Evolutionary conservation across 2,888 invertebrate genomes (phyloP).

Genomic region (Venustoraphidia nigricollis): DNA sequence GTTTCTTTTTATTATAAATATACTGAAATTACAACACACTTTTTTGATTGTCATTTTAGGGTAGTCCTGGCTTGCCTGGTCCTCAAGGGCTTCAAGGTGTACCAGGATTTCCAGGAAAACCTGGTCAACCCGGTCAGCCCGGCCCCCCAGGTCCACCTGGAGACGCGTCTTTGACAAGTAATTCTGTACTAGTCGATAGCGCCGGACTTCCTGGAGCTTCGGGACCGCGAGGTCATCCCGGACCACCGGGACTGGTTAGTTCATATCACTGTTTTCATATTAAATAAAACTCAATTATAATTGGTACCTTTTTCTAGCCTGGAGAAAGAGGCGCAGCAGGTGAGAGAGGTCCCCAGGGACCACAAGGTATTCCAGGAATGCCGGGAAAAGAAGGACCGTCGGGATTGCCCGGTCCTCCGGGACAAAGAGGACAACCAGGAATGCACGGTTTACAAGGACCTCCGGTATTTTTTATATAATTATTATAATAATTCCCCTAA

Average conservation of each 20-base stretch:
- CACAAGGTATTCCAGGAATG: constrained; percentile 37
- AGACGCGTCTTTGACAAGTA: constrained; percentile 18
- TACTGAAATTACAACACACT: not conserved
- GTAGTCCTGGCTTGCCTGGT: constrained; percentile 18
- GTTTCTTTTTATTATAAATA: too few species aligned
- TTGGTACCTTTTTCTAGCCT: constrained; percentile 23
- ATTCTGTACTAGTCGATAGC: constrained; percentile 15
- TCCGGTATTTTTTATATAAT: constrained; percentile 23
- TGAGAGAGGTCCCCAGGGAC: constrained; percentile 38
- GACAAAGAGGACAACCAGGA: constrained; percentile 42
- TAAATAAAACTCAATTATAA: not conserved
- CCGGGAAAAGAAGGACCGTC: constrained; percentile 39
- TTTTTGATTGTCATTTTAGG: constrained; percentile 6
- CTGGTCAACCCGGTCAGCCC: constrained; percentile 30
- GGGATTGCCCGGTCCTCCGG: constrained; percentile 40
- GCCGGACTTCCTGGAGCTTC: constrained; percentile 28
- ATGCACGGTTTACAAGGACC: constrained; percentile 41
- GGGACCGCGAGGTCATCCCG: constrained; percentile 39
- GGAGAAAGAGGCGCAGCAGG: constrained; percentile 40
- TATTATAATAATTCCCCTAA: too few species aligned
- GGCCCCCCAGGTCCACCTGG: constrained; percentile 24
- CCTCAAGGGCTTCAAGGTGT: constrained; percentile 19
- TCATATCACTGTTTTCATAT: not conserved
- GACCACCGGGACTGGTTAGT: constrained; percentile 34
- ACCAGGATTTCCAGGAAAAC: constrained; percentile 21